Evolutionary conservation across 1,140 invertebrate genomes (phyloP), one percentile per base, ranked within the genome.

Genomic region (Meloidogyne exigua): DNA sequence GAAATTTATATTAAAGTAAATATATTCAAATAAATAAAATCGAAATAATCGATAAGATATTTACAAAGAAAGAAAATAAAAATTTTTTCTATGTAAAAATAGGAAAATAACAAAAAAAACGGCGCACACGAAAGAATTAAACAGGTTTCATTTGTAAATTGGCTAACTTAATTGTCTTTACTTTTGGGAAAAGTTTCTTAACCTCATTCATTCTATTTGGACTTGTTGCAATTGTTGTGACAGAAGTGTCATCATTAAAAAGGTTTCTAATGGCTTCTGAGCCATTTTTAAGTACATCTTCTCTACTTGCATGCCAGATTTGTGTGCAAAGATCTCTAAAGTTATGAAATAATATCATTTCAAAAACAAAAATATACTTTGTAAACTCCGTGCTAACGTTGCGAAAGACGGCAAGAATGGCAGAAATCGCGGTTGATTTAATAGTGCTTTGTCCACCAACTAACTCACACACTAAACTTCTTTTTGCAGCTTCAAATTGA

Each of bases 401-500:
- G 10, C 91, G 90, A 76, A 93, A 91, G 85, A 93, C 93, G 44
- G 91, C 91, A 5, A 92, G 84, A 12, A 95, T 87, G 0, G 93
- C 93, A 75, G 92, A 90, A 18, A 88, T 83, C 1, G 93, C 91
- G 1, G 92, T 90, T 83, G 92, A 90, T 0, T 92, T 90, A 1
- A 94, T 91, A 72, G 91, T 92, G 80, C 93, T 92, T 87, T 94
- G 92, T 77, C 91, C 88, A 77, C 92, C 91, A 75, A 95, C 92
- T 11, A 94, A 91, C 86, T 94, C 92, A 88, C 92, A 95, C 64
- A 95, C 91, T 2, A 94, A 88, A 13, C 93, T 94, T 82, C 93
- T 93, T 84, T 92, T 92, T 0, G 93, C 93, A 0, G 93, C 92
- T 81, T 92, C 92, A 75, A 94, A 91, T 49, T 94, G 88, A 66